These are phyloP conservation scores for Rhagium mordax DNA, from an alignment of 2,888 invertebrate genomes.

Conservation along the genomic window DNA sequence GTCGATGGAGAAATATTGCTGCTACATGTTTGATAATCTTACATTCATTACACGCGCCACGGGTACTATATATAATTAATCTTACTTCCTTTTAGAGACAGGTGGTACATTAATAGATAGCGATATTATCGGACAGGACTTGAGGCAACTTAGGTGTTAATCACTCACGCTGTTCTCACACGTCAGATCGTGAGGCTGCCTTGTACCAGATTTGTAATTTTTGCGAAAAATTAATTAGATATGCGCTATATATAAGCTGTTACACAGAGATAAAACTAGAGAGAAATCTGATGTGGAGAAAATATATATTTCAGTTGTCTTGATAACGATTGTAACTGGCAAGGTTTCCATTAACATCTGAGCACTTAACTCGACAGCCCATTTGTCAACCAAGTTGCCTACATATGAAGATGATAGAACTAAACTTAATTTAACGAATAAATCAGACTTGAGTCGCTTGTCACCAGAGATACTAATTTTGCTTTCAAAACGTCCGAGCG, in stretches of 20 bases:
- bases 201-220: constrained; percentile 8
- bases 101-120: constrained; percentile 1
- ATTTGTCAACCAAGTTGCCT: no score
- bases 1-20: neutral
- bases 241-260: neutral
- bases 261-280: no score
- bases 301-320: no score
- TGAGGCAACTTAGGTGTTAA: neutral
- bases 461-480: no score
- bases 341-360: no score
- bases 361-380: no score
- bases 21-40: neutral
- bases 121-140: constrained; percentile 2
- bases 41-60: constrained; percentile 6
- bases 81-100: constrained; percentile 13
- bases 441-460: no score
- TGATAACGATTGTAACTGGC: no score
- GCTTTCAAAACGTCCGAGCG: no score
- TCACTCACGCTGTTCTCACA: constrained; percentile 4
- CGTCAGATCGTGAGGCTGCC: constrained; percentile 5
- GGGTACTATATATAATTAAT: neutral
- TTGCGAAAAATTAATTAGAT: neutral
- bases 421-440: no score
- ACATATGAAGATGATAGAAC: no score
- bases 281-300: no score